Conservation (phyloP, 2,888 invertebrate species). For the Phalangium opilio region DNA sequence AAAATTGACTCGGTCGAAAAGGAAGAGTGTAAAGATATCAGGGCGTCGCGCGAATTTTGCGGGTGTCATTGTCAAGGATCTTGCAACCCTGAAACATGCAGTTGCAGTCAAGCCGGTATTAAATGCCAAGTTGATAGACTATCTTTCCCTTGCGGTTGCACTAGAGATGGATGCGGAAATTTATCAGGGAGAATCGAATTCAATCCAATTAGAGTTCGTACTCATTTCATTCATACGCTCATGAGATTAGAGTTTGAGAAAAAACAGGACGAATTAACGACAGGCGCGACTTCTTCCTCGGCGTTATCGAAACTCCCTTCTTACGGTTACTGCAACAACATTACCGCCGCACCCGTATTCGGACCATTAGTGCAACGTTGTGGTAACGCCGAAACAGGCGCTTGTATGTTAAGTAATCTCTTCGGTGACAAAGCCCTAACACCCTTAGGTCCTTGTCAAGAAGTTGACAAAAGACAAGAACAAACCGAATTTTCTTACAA, state of each 20-base stretch:
- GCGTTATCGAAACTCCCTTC: not conserved
- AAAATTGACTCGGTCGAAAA: constrained; percentile 87
- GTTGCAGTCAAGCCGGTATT: constrained; percentile 84
- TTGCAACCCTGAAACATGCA: constrained; percentile 90
- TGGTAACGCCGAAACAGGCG: no score
- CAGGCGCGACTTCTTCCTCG: constrained; percentile 11
- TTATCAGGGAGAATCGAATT: constrained; percentile 86
- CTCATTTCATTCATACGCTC: constrained; percentile 89
- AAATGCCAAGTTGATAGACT: constrained; percentile 92
- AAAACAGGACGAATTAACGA: constrained; percentile 39
- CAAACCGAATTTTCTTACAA: constrained; percentile 8
- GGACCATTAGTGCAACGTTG: not conserved
- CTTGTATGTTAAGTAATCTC: not conserved
- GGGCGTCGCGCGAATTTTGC: constrained; percentile 57
- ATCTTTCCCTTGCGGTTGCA: constrained; percentile 93
- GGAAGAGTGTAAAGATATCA: constrained; percentile 78
- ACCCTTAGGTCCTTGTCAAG: not conserved
- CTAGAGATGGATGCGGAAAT: constrained; percentile 84
- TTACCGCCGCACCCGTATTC: not conserved
- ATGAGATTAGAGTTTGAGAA: constrained; percentile 82
- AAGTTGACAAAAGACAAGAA: not conserved
- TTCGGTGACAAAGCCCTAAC: not conserved
- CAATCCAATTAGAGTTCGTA: constrained; percentile 83
- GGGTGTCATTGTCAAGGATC: constrained; percentile 82
- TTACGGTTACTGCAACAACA: not conserved